Conservation (phyloP, 2,888 invertebrate species). For the Thera britannica region DNA sequence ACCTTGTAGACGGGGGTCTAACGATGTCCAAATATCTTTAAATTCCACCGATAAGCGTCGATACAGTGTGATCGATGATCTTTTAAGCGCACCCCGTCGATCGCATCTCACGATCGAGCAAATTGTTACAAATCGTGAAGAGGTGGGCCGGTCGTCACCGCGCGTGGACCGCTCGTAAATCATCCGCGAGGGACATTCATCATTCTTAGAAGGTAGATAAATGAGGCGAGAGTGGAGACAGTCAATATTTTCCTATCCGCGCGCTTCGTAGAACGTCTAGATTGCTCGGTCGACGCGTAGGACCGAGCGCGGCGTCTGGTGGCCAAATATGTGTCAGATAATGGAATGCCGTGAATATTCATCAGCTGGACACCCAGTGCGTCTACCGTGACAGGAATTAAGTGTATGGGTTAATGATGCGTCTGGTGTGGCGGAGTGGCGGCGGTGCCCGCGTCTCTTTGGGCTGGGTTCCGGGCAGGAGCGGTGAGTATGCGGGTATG, state of each 20-base stretch:
- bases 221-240: conserved; percentile 80
- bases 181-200: conserved; percentile 80
- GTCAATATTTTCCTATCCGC: conserved; percentile 77
- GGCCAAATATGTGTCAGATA: conserved; percentile 82
- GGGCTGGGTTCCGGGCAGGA: conserved; percentile 74
- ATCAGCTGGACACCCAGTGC: conserved; percentile 81
- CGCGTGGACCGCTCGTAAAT: conserved; percentile 79
- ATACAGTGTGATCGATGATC: conserved; percentile 81
- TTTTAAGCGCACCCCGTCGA: conserved; percentile 77
- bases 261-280: conserved; percentile 71
- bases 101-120: conserved; percentile 84
- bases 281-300: conserved; percentile 75
- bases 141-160: conserved; percentile 83
- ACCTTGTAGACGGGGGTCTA: conserved; percentile 65
- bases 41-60: conserved; percentile 79
- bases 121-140: conserved; percentile 84
- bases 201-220: conserved; percentile 84
- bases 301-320: conserved; percentile 57
- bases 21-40: conserved; percentile 76
- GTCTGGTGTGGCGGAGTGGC: conserved; percentile 68
- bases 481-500: conserved; percentile 63
- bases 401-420: conserved; percentile 73
- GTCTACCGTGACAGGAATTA: conserved; percentile 82
- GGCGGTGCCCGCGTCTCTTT: conserved; percentile 65
- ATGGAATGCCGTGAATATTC: conserved; percentile 78